Base-by-base conservation (phyloP, 1,140 invertebrate species). In the Drosophila ercepeae region DNA sequence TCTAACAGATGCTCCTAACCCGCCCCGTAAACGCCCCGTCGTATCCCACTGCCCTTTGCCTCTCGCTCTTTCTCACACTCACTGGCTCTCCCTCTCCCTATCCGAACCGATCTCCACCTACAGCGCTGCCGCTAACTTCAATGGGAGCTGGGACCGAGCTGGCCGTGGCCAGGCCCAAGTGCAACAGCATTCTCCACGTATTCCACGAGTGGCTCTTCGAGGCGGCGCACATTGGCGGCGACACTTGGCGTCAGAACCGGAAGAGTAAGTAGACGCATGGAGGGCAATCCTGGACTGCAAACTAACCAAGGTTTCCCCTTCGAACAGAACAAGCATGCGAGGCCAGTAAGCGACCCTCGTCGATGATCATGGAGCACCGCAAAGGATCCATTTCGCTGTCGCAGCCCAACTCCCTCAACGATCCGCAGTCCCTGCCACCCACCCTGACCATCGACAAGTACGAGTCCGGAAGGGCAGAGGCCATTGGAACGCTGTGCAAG, bases 191-290 rank as follows among this genome's bases (percentile, higher is more conserved):
- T 91, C 93, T 99, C 23, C 97, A 99, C 92, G 92, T 99, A 54
- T 99, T 99, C 92, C 98, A 98, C 9, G 95, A 97, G 89, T 99
- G 98, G 98, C 92, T 99, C 27, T 99, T 99, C 92, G 98, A 99
- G 92, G 97, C 98, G 21, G 96, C 97, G 18, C 94, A 98, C 78
- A 96, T 98, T 65, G 97, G 97, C 42, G 95, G 94, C 39, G 94
- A 95, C 55, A 93, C 93, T 46, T 93, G 94, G 92, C 91, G 92
- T 0, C 92, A 93, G 76, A 93, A 92, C 73, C 92, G 93, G 60
- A 93, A 93, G 65, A 93, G 93, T 93, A 58, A 73, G 74, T 77
- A 21, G 1, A 49, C 8, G 6, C 39, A 6, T 1, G n/a, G n/a
- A n/a, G n/a, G n/a, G n/a, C n/a, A n/a, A 4, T 16, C 36, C 5